phyloP scores from a whole-genome alignment of 2,113 vertebrate species.

The Salvelinus sp. region DNA sequence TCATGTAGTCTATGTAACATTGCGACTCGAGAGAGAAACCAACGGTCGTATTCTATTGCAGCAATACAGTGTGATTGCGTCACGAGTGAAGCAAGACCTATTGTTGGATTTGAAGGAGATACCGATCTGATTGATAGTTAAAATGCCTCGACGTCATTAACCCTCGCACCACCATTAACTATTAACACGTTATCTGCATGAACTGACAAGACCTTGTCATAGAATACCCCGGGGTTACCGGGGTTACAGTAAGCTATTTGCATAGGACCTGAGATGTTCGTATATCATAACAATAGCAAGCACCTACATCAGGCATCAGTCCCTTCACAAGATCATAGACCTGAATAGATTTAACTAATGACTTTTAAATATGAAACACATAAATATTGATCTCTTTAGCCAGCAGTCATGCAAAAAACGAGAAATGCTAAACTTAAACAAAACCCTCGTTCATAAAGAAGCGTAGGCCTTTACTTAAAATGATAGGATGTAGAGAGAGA shows the following conservation, averaged over 20 bases:
- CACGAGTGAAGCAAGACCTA: neutral
- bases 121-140: neutral
- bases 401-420: neutral
- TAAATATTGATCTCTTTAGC: slow-evolving; percentile 4
- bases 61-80: neutral
- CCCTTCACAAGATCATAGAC: neutral
- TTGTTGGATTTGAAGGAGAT: neutral
- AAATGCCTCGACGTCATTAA: too few species aligned
- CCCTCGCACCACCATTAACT: neutral
- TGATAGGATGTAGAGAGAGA: neutral
- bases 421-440: too few species aligned
- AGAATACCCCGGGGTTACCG: too few species aligned
- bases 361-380: neutral
- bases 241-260: too few species aligned
- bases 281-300: too few species aligned
- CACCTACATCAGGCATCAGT: neutral
- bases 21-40: neutral
- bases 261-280: too few species aligned
- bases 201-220: too few species aligned
- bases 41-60: neutral
- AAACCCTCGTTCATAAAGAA: too few species aligned
- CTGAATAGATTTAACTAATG: neutral
- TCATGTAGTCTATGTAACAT: too few species aligned
- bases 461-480: neutral
- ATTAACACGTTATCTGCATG: neutral